Evolutionary conservation across 1,140 invertebrate genomes (phyloP).

Genomic region (Nephila pilipes): DNA sequence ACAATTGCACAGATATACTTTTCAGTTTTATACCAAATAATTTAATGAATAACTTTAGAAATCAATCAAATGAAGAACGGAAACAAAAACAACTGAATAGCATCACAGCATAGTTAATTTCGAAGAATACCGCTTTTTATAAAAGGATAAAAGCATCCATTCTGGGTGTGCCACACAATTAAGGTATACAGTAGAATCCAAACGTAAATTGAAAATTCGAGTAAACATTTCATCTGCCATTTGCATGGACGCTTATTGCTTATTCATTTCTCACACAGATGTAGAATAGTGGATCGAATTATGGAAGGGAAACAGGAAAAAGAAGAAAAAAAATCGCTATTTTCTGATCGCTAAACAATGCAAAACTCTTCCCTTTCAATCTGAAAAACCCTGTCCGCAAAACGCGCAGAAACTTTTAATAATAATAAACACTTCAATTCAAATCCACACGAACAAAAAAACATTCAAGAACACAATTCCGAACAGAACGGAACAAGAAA

Average conservation of each 20-base stretch:
- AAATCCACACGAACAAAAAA: slow-evolving; percentile 24
- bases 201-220: background rate
- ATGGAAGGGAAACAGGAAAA: background rate
- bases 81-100: too few relatives aligned
- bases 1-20: too few relatives aligned
- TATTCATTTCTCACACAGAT: background rate
- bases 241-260: background rate
- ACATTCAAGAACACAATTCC: slow-evolving; percentile 26
- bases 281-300: background rate
- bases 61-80: too few relatives aligned
- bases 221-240: slow-evolving; percentile 7
- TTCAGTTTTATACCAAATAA: too few relatives aligned
- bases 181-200: background rate
- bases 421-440: slow-evolving; percentile 70
- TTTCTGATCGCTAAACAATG: slow-evolving; percentile 9
- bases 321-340: background rate
- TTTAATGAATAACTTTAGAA: too few relatives aligned
- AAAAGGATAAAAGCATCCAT: background rate
- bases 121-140: background rate
- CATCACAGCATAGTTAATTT: background rate
- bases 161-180: slow-evolving; percentile 3
- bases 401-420: slow-evolving; percentile 40
- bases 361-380: slow-evolving; percentile 25
- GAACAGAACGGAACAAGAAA: slow-evolving; percentile 63
- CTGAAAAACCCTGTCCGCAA: slow-evolving; percentile 34